Evolutionary conservation across 2,888 invertebrate genomes (phyloP).

Genomic region (Melangyna quadrimaculata): DNA sequence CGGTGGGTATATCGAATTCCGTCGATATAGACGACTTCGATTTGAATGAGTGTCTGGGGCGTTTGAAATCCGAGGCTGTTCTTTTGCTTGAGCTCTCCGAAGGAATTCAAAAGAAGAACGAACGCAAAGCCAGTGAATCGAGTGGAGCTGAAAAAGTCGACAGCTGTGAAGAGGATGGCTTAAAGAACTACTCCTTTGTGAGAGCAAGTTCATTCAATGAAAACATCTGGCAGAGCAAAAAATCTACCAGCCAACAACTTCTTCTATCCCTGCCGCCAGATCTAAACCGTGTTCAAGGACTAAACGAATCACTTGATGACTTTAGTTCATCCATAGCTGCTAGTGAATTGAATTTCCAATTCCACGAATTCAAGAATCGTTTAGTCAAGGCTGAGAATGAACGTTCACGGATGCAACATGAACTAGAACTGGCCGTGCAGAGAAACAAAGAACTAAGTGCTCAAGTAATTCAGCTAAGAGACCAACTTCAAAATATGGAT

Average conservation of each 20-base stretch:
- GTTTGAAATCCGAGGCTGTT: conserved; percentile 87
- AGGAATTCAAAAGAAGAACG: conserved; percentile 75
- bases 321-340: conserved; percentile 74
- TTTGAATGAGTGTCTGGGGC: conserved; percentile 85
- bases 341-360: conserved; percentile 82
- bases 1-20: conserved; percentile 83
- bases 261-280: conserved; percentile 78
- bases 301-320: conserved; percentile 65
- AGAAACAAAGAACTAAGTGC: conserved; percentile 83
- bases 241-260: conserved; percentile 69
- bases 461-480: conserved; percentile 81
- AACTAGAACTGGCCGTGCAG: conserved; percentile 84
- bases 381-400: conserved; percentile 80
- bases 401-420: conserved; percentile 82
- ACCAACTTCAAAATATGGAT: conserved; percentile 81
- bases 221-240: conserved; percentile 71
- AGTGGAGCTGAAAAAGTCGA: conserved; percentile 73
- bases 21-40: conserved; percentile 81
- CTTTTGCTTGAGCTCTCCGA: conserved; percentile 85
- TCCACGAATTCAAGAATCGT: conserved; percentile 83
- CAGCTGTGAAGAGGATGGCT: conserved; percentile 74
- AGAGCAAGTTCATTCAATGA: conserved; percentile 79
- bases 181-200: conserved; percentile 76
- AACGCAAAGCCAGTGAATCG: conserved; percentile 71
- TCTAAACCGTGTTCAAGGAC: conserved; percentile 75